Evolutionary conservation across 2,113 vertebrate genomes (phyloP).

Genomic region (Trichechus manatus): DNA sequence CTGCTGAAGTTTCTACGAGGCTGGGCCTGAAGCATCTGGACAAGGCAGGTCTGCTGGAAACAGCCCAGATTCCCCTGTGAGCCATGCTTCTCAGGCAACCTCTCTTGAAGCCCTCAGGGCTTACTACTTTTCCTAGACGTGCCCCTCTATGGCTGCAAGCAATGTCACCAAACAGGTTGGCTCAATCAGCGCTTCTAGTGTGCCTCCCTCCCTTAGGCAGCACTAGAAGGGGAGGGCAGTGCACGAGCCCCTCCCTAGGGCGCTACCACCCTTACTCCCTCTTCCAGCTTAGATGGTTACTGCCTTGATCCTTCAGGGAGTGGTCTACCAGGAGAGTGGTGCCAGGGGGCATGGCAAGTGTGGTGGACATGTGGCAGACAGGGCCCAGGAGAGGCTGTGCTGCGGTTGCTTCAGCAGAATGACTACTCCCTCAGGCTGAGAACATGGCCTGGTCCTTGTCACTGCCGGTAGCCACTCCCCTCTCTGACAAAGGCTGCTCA

Average conservation of each 20-base stretch:
- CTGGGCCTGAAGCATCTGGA: neutral
- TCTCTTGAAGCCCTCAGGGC: neutral
- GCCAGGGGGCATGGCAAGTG: neutral
- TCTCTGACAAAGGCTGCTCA: slow-evolving; percentile 71
- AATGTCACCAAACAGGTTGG: slow-evolving; percentile 8
- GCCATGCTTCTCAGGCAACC: neutral
- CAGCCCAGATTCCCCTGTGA: neutral
- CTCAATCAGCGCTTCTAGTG: neutral
- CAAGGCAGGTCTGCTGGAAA: neutral
- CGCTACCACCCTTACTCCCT: neutral
- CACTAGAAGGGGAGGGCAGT: neutral
- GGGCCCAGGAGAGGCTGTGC: neutral
- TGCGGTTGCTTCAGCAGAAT: neutral
- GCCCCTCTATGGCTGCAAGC: neutral
- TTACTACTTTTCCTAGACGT: slow-evolving; percentile 44
- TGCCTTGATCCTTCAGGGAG: neutral
- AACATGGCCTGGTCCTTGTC: neutral
- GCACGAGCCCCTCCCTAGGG: neutral
- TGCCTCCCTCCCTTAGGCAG: neutral
- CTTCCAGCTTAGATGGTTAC: slow-evolving; percentile 9
- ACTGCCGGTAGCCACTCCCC: slow-evolving; percentile 57
- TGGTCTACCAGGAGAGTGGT: neutral
- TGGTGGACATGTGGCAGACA: neutral
- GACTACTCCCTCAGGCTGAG: neutral
- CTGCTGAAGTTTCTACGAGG: neutral